Conservation (phyloP, 2,797 vertebrate species). For the Gastrophryne carolinensis region DNA sequence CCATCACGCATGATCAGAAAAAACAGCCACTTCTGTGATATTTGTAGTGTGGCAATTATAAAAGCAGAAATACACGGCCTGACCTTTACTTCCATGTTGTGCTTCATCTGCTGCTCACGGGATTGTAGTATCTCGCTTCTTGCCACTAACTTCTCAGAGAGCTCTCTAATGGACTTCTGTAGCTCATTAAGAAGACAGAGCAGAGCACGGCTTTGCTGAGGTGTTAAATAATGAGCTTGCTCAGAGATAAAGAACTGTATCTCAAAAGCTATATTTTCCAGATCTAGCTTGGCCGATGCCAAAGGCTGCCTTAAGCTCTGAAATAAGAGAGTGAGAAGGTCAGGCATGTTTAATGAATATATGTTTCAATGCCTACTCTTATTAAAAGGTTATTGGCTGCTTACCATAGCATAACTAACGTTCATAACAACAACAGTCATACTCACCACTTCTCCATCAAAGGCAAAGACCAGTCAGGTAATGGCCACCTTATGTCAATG, state of each 20-base stretch:
- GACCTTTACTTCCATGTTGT: slow-evolving; percentile 64
- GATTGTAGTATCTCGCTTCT: slow-evolving; percentile 72
- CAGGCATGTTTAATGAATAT: no score
- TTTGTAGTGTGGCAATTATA: no score
- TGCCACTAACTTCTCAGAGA: slow-evolving; percentile 69
- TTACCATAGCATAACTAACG: no score
- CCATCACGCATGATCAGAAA: no score
- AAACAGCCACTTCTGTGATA: no score
- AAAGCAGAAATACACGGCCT: slow-evolving; percentile 42
- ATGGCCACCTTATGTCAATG: no score
- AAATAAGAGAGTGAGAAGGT: no score
- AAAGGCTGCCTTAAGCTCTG: slow-evolving; percentile 82
- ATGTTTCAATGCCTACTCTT: no score
- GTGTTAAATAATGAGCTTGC: slow-evolving; percentile 81
- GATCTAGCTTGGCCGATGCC: slow-evolving; percentile 70
- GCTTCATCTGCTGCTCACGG: slow-evolving; percentile 66
- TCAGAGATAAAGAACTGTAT: slow-evolving; percentile 90
- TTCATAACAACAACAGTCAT: no score
- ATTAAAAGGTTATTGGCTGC: no score
- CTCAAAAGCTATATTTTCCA: slow-evolving; percentile 74
- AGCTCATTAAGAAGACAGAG: slow-evolving; percentile 84
- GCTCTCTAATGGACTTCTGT: slow-evolving; percentile 79
- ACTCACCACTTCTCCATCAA: no score
- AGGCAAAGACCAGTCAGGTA: no score
- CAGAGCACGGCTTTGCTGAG: slow-evolving; percentile 83